Evolutionary conservation across 2,113 vertebrate genomes (phyloP).

Genomic region (Pachypanchax playfairii): DNA sequence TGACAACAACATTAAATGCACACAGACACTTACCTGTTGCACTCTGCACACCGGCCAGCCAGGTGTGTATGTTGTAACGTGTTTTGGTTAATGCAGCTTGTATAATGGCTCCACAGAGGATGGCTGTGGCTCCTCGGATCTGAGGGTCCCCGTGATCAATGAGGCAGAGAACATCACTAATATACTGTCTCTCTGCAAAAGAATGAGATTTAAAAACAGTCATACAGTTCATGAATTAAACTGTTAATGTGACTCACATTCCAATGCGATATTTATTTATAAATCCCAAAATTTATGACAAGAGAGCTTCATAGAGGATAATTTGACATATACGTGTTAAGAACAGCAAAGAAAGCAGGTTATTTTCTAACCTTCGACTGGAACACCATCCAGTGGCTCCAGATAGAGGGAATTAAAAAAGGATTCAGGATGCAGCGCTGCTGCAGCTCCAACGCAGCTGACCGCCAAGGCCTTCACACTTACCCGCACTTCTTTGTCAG

Average conservation of each 20-base stretch:
- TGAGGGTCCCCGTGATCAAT: slow-evolving; percentile 93
- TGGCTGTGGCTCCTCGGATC: slow-evolving; percentile 91
- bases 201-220: slow-evolving; percentile 2
- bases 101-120: slow-evolving; percentile 90
- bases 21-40: slow-evolving; percentile 81
- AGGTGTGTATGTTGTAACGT: slow-evolving; percentile 86
- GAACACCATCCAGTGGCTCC: slow-evolving; percentile 81
- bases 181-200: slow-evolving; percentile 90
- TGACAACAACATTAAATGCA: background rate
- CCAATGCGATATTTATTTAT: background rate
- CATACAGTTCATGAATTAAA: background rate
- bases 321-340: no score
- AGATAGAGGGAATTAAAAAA: slow-evolving; percentile 94
- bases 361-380: slow-evolving; percentile 77
- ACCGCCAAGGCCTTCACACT: slow-evolving; percentile 96
- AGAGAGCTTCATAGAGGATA: no score
- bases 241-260: background rate
- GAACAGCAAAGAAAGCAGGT: background rate
- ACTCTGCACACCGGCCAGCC: slow-evolving; percentile 83
- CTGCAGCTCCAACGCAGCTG: slow-evolving; percentile 90
- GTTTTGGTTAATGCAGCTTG: slow-evolving; percentile 88
- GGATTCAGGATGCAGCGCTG: slow-evolving; percentile 89
- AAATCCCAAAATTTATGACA: background rate
- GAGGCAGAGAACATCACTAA: slow-evolving; percentile 89
- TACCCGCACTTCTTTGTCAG: slow-evolving; percentile 93